phyloP scores from a whole-genome alignment of 2,888 invertebrate genomes.

The Ommatoiulus sabulosus region DNA sequence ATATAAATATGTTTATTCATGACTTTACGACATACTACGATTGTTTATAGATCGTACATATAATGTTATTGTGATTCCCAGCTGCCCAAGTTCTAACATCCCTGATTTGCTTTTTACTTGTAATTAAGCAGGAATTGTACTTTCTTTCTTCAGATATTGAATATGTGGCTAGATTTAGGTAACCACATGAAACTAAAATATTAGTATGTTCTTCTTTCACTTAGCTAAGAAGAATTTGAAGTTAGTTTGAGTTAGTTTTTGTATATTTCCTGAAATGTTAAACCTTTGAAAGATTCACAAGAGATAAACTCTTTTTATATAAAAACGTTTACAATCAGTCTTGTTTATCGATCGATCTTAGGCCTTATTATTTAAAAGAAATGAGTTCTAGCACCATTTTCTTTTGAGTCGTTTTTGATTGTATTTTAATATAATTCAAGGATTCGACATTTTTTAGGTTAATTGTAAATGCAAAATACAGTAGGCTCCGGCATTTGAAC shows the following conservation, averaged over 20 bases:
- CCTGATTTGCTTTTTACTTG: neutral
- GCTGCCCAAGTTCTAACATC: slow-evolving; percentile 25
- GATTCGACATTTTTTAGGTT: neutral
- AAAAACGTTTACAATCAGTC: neutral
- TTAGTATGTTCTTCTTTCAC: neutral
- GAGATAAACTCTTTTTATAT: slow-evolving; percentile 40
- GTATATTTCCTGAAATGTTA: slow-evolving; percentile 41
- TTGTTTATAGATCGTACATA: slow-evolving; percentile 49
- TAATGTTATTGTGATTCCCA: slow-evolving; percentile 44
- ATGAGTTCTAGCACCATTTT: neutral
- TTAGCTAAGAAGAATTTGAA: neutral
- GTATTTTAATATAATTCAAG: neutral
- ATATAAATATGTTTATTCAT: slow-evolving; percentile 49
- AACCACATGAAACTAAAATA: neutral
- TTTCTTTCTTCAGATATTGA: neutral
- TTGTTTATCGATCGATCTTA: slow-evolving; percentile 13
- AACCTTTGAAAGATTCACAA: neutral
- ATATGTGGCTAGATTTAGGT: neutral
- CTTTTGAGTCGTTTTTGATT: neutral
- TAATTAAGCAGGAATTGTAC: neutral
- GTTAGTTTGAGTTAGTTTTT: slow-evolving; percentile 19
- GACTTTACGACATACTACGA: slow-evolving; percentile 23
- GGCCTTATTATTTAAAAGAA: neutral
- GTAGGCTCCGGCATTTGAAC: neutral
- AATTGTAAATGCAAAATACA: neutral